These are phyloP conservation scores for Nannobrachium achirus DNA, from an alignment of 2,113 vertebrate genomes.

Conservation along the genomic window DNA sequence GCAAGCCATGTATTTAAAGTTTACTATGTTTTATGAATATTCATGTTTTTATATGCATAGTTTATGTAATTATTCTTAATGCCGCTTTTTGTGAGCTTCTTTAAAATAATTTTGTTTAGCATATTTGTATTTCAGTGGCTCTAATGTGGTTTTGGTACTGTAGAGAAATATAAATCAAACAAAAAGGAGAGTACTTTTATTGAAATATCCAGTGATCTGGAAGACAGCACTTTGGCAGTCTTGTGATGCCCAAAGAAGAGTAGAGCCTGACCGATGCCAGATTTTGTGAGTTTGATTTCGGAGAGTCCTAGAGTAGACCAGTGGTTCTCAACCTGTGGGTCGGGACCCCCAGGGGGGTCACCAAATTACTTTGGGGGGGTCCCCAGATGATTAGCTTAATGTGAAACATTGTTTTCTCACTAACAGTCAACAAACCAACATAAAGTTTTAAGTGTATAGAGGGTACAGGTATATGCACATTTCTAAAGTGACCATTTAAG, in stretches of 20 bases:
- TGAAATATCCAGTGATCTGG: conserved; percentile 50
- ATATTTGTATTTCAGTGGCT: conserved; percentile 69
- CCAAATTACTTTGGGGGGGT: no score
- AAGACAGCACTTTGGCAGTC: conserved; percentile 1
- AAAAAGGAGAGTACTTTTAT: conserved; percentile 49
- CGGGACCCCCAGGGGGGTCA: no score
- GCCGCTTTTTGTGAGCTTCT: conserved; percentile 75
- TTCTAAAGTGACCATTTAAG: no score
- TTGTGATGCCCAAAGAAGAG: background rate
- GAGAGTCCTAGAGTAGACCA: no score
- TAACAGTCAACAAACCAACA: no score
- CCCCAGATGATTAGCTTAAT: no score
- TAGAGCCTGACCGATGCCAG: no score
- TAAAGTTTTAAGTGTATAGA: no score
- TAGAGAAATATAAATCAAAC: conserved; percentile 39
- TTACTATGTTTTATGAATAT: conserved; percentile 61
- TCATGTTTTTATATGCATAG: conserved; percentile 67
- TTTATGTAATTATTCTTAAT: conserved; percentile 70
- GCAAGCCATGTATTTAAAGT: conserved; percentile 39
- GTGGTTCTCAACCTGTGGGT: no score
- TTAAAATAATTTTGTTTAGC: conserved; percentile 72
- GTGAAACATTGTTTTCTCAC: no score
- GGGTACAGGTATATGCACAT: no score
- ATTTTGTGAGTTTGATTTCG: no score
- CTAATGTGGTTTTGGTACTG: conserved; percentile 62